phyloP scores from a whole-genome alignment of 37 sponge, comb jelly and placozoan genomes.

The Spongilla lacustris region DNA sequence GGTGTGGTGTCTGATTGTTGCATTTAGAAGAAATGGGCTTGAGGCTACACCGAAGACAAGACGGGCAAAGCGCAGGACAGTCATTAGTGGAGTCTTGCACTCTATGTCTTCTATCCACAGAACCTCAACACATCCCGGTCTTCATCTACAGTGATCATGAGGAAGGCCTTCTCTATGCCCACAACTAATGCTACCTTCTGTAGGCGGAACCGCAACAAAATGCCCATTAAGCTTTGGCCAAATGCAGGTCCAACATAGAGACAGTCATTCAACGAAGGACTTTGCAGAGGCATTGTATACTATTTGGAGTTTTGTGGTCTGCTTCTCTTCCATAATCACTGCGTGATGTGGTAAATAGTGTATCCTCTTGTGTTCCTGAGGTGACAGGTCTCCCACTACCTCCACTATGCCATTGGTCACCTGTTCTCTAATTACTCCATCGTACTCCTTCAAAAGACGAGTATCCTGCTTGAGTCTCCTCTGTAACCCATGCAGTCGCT shows the following conservation, averaged over 20 bases:
- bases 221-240: constrained; percentile 26
- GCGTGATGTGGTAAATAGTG: constrained; percentile 47
- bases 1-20: constrained; percentile 41
- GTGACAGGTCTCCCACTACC: constrained; percentile 6
- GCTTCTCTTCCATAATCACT: constrained; percentile 16
- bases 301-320: constrained; percentile 2
- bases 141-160: not conserved
- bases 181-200: constrained; percentile 2
- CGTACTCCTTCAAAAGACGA: constrained; percentile 17
- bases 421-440: constrained; percentile 31
- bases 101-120: constrained; percentile 37
- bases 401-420: constrained; percentile 25
- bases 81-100: not conserved
- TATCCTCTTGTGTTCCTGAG: not conserved
- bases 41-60: constrained; percentile 63
- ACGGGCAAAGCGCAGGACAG: constrained; percentile 16
- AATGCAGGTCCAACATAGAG: constrained; percentile 24
- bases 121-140: constrained; percentile 29
- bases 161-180: constrained; percentile 29
- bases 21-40: constrained; percentile 52
- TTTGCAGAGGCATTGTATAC: constrained; percentile 34
- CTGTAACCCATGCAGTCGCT: constrained; percentile 13
- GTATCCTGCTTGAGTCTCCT: constrained; percentile 11
- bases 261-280: constrained; percentile 21
- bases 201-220: constrained; percentile 20